Conservation (phyloP, 2,888 invertebrate genomes). For the Polymixis lichenea region DNA sequence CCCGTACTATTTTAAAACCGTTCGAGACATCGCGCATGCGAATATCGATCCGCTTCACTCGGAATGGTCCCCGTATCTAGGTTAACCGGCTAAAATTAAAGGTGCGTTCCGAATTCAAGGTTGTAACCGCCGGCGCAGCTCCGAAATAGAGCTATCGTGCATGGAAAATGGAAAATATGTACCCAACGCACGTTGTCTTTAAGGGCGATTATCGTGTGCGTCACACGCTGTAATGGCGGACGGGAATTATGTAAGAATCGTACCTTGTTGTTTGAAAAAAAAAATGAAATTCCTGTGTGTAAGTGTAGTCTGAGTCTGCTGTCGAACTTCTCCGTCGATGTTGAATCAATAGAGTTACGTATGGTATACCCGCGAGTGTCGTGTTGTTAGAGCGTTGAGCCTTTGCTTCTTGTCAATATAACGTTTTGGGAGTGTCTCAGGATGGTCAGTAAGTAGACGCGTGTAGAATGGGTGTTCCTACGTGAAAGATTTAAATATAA, state of each 20-base stretch:
- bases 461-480: slow-evolving; percentile 69
- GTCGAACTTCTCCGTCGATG: slow-evolving; percentile 41
- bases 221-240: slow-evolving; percentile 81
- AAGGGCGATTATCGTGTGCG: slow-evolving; percentile 83
- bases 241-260: slow-evolving; percentile 88
- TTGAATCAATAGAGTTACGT: slow-evolving; percentile 61
- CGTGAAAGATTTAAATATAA: slow-evolving; percentile 82
- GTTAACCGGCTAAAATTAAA: slow-evolving; percentile 90
- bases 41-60: slow-evolving; percentile 85
- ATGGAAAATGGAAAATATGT: slow-evolving; percentile 83
- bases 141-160: slow-evolving; percentile 85
- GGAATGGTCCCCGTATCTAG: slow-evolving; percentile 88
- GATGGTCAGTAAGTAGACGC: slow-evolving; percentile 84
- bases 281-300: slow-evolving; percentile 67
- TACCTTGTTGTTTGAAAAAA: slow-evolving; percentile 82
- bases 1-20: slow-evolving; percentile 80
- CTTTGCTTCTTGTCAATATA: slow-evolving; percentile 61
- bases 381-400: slow-evolving; percentile 64
- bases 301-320: slow-evolving; percentile 57
- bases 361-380: slow-evolving; percentile 73
- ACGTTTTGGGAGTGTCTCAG: slow-evolving; percentile 74
- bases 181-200: slow-evolving; percentile 77
- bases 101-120: slow-evolving; percentile 90
- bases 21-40: slow-evolving; percentile 85
- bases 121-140: slow-evolving; percentile 88